Percentiles rank a stretch among this genome's conserved stretches.
Evolutionary conservation across 2,888 invertebrate genomes (phyloP).

Genomic region (Meliscaeva auricollis): DNA sequence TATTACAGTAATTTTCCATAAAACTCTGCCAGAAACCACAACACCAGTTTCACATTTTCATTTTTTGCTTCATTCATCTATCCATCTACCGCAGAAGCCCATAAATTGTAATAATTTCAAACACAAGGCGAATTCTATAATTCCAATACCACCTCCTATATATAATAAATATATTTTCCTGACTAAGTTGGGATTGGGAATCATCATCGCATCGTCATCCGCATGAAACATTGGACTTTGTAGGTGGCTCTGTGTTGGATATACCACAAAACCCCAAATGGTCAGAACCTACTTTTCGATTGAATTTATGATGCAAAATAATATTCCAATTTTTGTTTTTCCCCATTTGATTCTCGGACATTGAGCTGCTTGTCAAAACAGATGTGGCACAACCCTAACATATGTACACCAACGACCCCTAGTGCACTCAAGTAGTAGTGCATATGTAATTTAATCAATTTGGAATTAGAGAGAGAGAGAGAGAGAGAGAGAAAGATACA

Average conservation of each 20-base stretch:
- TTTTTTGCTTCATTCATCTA: constrained; percentile 32
- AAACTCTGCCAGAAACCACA: constrained; percentile 47
- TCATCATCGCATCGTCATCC: constrained; percentile 10
- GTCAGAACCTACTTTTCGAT: constrained; percentile 54
- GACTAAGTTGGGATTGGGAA: constrained; percentile 17
- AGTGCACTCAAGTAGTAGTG: background rate
- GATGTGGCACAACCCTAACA: constrained; percentile 12
- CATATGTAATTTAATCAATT: constrained; percentile 14
- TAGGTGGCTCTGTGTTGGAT: background rate
- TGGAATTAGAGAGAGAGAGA: background rate
- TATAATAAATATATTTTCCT: constrained; percentile 10
- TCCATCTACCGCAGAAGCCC: constrained; percentile 50
- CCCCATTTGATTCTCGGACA: constrained; percentile 1
- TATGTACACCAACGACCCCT: background rate
- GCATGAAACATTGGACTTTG: constrained; percentile 9
- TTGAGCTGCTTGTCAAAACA: constrained; percentile 13
- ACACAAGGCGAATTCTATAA: constrained; percentile 49
- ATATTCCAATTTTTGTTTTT: constrained; percentile 8
- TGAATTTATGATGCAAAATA: constrained; percentile 54
- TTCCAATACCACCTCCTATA: background rate
- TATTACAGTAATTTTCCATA: constrained; percentile 24
- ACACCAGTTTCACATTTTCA: constrained; percentile 19
- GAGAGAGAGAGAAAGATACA: background rate
- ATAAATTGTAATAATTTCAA: constrained; percentile 61
- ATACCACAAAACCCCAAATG: constrained; percentile 41